Evolutionary conservation across 2,888 invertebrate genomes (phyloP), one percentile per base, ranked within the genome.

Genomic region (Geotrupes spiniger): DNA sequence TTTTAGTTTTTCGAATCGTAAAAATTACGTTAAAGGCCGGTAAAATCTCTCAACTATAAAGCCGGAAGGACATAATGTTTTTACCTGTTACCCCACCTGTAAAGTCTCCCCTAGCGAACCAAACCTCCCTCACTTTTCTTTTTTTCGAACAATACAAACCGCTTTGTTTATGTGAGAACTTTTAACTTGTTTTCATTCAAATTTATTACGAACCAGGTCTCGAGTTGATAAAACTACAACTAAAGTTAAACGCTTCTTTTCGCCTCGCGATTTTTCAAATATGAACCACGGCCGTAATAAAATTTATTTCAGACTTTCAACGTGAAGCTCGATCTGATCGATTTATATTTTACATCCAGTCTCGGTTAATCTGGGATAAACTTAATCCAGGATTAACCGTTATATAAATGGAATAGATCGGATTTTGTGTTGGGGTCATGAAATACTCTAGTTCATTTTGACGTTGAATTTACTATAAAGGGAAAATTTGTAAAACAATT

Each of bases 371-470:
- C 65, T 62, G 52, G 60, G 67, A 67, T 69, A 66, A 64, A 58
- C 55, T 39, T 62, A 67, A 69, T 68, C 68, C 66, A 51, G 63
- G 68, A 68, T 69, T 68, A 65, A 62, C 60, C 59, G 57, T 48
- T 49, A 58, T 57, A 55, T 59, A 57, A 59, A 57, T 59, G 57
- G 57, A 57, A 54, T 53, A 57, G 53, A 57, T 53, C 56, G 53
- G 53, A 56, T 56, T 21, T 55, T 53, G 37, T 38, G 29, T 37
- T 42, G 44, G 36, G 41, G 49, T 40, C 38, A 46, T 38, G 44
- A 46, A 17, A 45, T 36, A 49, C 51, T 46, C 51, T 21, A 43
- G 37, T 45, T 15, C 36, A 39, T 37, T 45, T 36, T 41, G 26
- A 21, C 36, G 40, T 40, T 21, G 21, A 4, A 6, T 21, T 21